Conservation (phyloP, 2,888 invertebrate genomes). For the Trichopria drosophilae region DNA sequence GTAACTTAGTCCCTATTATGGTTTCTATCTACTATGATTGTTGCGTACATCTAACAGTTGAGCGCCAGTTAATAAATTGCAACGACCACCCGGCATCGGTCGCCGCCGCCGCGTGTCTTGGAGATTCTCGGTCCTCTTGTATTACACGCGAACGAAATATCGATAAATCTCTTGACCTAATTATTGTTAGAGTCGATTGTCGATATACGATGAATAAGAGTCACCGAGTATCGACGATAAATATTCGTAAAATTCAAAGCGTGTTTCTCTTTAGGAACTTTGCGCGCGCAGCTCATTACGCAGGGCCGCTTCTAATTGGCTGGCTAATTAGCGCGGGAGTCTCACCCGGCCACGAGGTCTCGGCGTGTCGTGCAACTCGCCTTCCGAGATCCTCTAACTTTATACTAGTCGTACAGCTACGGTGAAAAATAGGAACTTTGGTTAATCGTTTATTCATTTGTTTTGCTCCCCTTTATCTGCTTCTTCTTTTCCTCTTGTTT, state of each 20-base stretch:
- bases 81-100: too few relatives aligned
- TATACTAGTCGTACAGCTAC: conserved; percentile 33
- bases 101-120: not conserved
- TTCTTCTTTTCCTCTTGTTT: not conserved
- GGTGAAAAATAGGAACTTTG: conserved; percentile 58
- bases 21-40: too few relatives aligned
- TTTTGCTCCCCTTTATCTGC: conserved; percentile 11
- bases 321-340: conserved; percentile 57
- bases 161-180: too few relatives aligned
- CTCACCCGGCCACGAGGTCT: conserved; percentile 50
- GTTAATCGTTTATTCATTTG: conserved; percentile 43
- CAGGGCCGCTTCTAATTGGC: conserved; percentile 56
- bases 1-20: too few relatives aligned
- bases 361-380: conserved; percentile 31
- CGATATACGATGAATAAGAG: too few relatives aligned
- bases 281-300: conserved; percentile 58
- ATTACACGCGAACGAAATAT: too few relatives aligned
- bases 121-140: not conserved
- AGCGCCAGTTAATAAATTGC: too few relatives aligned
- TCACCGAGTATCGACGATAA: too few relatives aligned
- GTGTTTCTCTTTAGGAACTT: conserved; percentile 53
- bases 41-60: too few relatives aligned
- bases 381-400: conserved; percentile 24
- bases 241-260: conserved; percentile 23
- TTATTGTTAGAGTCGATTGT: too few relatives aligned